Conservation (phyloP, 2,888 invertebrate genomes). For the Malachius bipustulatus region DNA sequence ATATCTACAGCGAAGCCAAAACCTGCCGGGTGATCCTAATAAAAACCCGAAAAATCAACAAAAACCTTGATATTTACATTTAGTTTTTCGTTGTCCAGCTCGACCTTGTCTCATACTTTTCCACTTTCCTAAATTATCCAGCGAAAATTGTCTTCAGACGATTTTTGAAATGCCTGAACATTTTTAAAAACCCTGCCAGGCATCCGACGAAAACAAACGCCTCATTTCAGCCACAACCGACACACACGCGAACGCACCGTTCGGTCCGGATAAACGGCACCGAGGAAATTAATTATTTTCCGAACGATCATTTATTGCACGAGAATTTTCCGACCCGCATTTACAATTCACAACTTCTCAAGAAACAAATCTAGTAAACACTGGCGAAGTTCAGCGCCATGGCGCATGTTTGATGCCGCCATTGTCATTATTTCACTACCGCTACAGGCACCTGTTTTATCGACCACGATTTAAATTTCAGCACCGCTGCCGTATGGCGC, state of each 20-base stretch:
- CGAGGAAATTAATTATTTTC: conserved; percentile 1
- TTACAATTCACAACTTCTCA: conserved; percentile 32
- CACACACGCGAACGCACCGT: too few species aligned
- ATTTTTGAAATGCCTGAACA: conserved; percentile 4
- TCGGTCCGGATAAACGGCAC: too few species aligned
- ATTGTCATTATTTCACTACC: conserved; percentile 28
- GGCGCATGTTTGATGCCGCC: conserved; percentile 37
- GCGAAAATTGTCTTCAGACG: not conserved
- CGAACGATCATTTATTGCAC: not conserved
- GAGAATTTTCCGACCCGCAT: conserved; percentile 9
- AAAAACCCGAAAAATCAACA: conserved; percentile 10
- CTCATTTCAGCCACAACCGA: not conserved
- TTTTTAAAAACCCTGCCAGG: conserved; percentile 9
- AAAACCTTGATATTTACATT: conserved; percentile 36
- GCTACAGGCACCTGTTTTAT: conserved; percentile 29
- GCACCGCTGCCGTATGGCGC: too few species aligned
- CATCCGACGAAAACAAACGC: not conserved
- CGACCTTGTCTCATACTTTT: conserved; percentile 44
- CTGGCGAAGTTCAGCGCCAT: conserved; percentile 37
- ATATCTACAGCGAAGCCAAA: too few species aligned
- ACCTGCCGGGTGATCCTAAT: too few species aligned
- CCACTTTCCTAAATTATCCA: conserved; percentile 27
- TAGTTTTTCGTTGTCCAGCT: conserved; percentile 43
- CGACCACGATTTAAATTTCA: conserved; percentile 16
- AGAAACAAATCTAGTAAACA: conserved; percentile 41